These are phyloP conservation scores for Erythrocercus mccallii DNA, from an alignment of 2,113 vertebrate genomes.

Conservation along the genomic window DNA sequence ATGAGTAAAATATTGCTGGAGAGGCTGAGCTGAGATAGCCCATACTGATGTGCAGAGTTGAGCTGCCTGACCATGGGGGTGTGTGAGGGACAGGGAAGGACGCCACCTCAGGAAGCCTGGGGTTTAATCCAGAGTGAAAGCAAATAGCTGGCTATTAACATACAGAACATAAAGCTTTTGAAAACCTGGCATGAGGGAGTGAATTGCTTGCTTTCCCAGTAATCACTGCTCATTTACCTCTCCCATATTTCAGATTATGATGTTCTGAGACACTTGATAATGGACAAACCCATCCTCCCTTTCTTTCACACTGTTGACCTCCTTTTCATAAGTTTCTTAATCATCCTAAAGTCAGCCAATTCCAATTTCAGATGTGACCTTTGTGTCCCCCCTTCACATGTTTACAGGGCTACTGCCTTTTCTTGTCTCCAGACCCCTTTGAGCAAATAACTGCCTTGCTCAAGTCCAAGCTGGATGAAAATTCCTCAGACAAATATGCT, in stretches of 20 bases:
- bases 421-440: neutral
- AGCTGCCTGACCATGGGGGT: neutral
- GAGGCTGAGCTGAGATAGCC: neutral
- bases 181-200: slow-evolving; percentile 26
- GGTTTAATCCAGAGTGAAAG: neutral
- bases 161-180: neutral
- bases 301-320: neutral
- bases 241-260: neutral
- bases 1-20: neutral
- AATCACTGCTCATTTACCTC: slow-evolving; percentile 34
- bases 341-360: neutral
- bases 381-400: neutral
- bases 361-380: fast-evolving
- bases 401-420: neutral
- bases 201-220: slow-evolving; percentile 4
- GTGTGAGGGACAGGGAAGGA: neutral
- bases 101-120: neutral
- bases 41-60: fast-evolving
- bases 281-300: neutral
- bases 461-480: neutral
- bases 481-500: neutral
- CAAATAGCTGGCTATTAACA: slow-evolving; percentile 22
- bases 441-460: neutral
- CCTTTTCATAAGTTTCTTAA: neutral
- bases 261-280: neutral